Conservation (phyloP, 2,113 vertebrate genomes). For the Maccullochella peelii region DNA sequence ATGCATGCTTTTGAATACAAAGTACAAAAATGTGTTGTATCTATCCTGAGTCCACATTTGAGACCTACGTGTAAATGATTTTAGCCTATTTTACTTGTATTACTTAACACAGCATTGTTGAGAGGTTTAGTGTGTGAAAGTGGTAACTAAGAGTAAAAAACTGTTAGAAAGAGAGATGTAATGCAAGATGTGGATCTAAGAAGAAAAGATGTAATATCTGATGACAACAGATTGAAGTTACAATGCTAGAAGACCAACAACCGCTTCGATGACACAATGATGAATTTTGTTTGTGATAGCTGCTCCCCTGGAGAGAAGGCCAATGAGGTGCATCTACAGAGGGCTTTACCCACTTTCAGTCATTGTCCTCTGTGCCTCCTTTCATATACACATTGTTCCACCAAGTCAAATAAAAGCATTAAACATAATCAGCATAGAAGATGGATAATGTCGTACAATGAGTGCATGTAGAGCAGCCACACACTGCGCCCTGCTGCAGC, state of each 20-base stretch:
- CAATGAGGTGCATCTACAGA: conserved; percentile 33
- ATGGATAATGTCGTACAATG: conserved; percentile 53
- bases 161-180: neutral
- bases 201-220: conserved; percentile 19
- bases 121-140: neutral
- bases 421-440: conserved; percentile 63
- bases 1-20: neutral
- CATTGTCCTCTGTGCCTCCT: conserved; percentile 46
- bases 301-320: conserved; percentile 45
- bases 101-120: neutral
- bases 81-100: neutral
- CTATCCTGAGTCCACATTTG: neutral
- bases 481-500: conserved; percentile 51
- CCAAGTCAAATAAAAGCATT: conserved; percentile 50
- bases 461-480: conserved; percentile 52
- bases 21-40: neutral
- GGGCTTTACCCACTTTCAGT: conserved; percentile 40
- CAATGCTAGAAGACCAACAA: conserved; percentile 33
- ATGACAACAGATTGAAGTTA: conserved; percentile 33
- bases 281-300: conserved; percentile 62
- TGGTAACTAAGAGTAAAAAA: too few species aligned
- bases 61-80: neutral
- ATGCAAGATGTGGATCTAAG: neutral
- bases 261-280: conserved; percentile 45
- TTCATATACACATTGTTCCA: conserved; percentile 50